Percentiles rank a stretch among this genome's conserved stretches.
Conservation (phyloP, 23 tunicate species). For the Trididemnum clinides region DNA sequence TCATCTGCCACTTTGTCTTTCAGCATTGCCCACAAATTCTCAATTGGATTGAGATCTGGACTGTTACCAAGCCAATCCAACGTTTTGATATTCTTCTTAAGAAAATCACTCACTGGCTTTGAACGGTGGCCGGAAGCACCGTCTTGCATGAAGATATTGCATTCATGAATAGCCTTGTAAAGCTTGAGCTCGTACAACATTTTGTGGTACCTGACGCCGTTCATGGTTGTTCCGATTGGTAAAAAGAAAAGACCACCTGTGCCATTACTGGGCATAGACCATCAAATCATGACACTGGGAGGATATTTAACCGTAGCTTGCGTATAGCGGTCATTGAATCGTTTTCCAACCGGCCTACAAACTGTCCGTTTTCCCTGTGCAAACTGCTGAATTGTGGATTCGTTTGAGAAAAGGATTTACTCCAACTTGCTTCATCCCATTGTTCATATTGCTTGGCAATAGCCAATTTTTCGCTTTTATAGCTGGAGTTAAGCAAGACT, state of each 20-base stretch:
- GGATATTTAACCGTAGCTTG: not conserved
- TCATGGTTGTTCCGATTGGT: not conserved
- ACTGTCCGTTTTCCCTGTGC: no score
- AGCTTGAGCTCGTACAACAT: not conserved
- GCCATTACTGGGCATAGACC: conserved; percentile 7
- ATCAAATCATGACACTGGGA: not conserved
- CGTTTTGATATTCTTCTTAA: not conserved
- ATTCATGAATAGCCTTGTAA: not conserved
- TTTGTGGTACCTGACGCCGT: conserved; percentile 23
- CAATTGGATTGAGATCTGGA: not conserved
- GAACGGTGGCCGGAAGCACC: not conserved
- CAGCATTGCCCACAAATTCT: conserved; percentile 17
- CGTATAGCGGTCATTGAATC: not conserved
- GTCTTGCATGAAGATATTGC: conserved; percentile 1
- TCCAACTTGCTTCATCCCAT: conserved; percentile 5
- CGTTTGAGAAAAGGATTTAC: not conserved
- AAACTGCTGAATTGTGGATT: not conserved
- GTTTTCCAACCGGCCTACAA: not conserved
- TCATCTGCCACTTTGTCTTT: conserved; percentile 5
- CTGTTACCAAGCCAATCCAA: conserved; percentile 5
- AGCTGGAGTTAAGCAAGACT: not conserved
- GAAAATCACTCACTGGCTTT: not conserved
- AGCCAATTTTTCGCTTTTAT: not conserved
- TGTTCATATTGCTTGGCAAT: not conserved
- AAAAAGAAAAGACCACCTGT: conserved; percentile 1